Conservation (phyloP, 2,888 invertebrate species). For the Drosophila rubida region DNA sequence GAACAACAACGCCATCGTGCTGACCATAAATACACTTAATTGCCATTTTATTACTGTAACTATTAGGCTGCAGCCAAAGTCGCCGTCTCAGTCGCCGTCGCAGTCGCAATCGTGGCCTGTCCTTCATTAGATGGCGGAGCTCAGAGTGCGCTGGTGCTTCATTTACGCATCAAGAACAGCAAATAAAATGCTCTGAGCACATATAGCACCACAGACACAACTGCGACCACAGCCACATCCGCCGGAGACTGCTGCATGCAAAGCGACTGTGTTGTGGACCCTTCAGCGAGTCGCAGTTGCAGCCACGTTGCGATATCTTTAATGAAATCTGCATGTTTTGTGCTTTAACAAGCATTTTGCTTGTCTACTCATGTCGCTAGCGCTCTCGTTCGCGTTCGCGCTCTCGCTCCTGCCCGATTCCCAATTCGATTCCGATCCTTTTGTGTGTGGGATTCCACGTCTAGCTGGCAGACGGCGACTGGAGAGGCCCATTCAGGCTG, state of each 20-base stretch:
- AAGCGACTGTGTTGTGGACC: conserved; percentile 58
- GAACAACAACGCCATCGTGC: conserved; percentile 22
- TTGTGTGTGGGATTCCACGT: conserved; percentile 63
- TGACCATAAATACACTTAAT: conserved; percentile 74
- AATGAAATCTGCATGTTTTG: conserved; percentile 83
- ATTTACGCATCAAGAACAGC: conserved; percentile 57
- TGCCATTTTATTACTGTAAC: conserved; percentile 78
- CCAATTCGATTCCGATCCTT: conserved; percentile 53
- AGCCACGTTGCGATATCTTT: conserved; percentile 73
- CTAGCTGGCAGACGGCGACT: conserved; percentile 25
- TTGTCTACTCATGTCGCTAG: conserved; percentile 81
- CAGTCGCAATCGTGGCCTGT: conserved; percentile 20
- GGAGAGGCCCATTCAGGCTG: conserved; percentile 29
- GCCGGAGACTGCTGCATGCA: conserved; percentile 55
- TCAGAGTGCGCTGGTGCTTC: conserved; percentile 35
- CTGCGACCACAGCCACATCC: conserved; percentile 21
- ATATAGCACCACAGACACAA: conserved; percentile 57
- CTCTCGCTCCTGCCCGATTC: conserved; percentile 1
- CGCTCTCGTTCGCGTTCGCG: not conserved
- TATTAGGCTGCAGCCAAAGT: conserved; percentile 59
- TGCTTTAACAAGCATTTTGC: conserved; percentile 83
- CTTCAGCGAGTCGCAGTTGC: conserved; percentile 55
- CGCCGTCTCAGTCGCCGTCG: not conserved
- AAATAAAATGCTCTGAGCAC: conserved; percentile 23
- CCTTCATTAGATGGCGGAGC: conserved; percentile 58